Conservation (phyloP, 2,888 invertebrate genomes). For the Eupithecia vulgata region DNA sequence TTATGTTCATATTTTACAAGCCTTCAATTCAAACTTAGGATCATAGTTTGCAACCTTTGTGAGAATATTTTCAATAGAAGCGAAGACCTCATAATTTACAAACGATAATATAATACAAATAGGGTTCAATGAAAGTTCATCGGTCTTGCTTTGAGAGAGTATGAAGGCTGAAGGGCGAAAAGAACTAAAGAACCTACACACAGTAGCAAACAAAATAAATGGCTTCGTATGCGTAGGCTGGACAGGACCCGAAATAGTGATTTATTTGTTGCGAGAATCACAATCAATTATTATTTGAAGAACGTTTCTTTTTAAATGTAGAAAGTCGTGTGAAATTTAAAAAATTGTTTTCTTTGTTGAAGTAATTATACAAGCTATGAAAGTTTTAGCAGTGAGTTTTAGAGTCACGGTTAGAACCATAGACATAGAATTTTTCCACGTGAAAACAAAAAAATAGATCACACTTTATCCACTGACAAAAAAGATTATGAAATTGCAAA, state of each 20-base stretch:
- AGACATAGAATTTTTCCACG: too few relatives aligned
- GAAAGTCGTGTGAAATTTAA: not conserved
- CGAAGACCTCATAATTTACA: constrained; percentile 28
- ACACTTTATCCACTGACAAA: not conserved
- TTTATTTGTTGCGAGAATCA: not conserved
- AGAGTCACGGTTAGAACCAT: not conserved
- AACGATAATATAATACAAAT: constrained; percentile 12
- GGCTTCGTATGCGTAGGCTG: not conserved
- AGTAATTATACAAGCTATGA: not conserved
- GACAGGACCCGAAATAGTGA: constrained; percentile 3
- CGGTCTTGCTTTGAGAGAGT: constrained; percentile 23
- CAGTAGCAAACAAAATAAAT: not conserved
- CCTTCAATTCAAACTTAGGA: constrained; percentile 12
- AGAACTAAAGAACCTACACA: not conserved
- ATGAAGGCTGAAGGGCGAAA: constrained; percentile 37
- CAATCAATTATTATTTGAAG: not conserved
- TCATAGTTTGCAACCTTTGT: constrained; percentile 20
- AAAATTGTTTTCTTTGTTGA: not conserved
- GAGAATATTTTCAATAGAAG: constrained; percentile 24
- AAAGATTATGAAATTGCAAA: constrained; percentile 20
- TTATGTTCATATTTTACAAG: constrained; percentile 8
- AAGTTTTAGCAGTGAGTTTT: not conserved
- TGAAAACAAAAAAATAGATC: not conserved
- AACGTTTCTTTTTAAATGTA: not conserved
- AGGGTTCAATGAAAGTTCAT: constrained; percentile 42